Percentiles rank a stretch among this genome's conserved stretches.
These are phyloP conservation scores for Apamea monoglypha DNA, from an alignment of 2,888 invertebrate species.

Conservation along the genomic window DNA sequence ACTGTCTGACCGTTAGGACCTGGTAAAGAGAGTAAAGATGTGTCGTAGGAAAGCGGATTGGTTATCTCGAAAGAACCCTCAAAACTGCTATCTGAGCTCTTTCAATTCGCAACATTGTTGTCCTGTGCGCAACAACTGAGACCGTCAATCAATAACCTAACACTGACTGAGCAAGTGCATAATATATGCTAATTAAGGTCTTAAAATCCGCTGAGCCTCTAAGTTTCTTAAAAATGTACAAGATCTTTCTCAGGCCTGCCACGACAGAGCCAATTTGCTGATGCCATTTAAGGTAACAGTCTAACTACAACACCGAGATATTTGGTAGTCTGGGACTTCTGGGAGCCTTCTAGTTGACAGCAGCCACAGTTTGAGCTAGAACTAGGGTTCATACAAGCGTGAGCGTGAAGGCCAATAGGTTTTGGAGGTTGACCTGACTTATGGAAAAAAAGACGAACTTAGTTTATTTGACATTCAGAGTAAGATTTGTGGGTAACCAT, in stretches of 20 bases:
- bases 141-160: neutral
- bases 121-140: neutral
- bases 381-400: neutral
- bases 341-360: too few species aligned
- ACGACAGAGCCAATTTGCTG: too few species aligned
- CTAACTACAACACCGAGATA: too few species aligned
- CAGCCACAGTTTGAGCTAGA: neutral
- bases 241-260: neutral
- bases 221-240: neutral
- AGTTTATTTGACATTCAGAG: neutral
- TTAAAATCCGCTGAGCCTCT: neutral
- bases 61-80: neutral
- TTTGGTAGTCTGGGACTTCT: too few species aligned
- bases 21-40: neutral
- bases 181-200: neutral
- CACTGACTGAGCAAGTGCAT: neutral
- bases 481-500: neutral
- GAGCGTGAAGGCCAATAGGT: neutral
- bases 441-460: neutral
- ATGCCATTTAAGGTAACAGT: too few species aligned
- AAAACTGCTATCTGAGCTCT: neutral
- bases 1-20: too few species aligned
- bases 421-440: neutral
- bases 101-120: neutral
- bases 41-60: neutral